Base-by-base conservation (phyloP, 2,888 invertebrate species). In the Metalampra italica region DNA sequence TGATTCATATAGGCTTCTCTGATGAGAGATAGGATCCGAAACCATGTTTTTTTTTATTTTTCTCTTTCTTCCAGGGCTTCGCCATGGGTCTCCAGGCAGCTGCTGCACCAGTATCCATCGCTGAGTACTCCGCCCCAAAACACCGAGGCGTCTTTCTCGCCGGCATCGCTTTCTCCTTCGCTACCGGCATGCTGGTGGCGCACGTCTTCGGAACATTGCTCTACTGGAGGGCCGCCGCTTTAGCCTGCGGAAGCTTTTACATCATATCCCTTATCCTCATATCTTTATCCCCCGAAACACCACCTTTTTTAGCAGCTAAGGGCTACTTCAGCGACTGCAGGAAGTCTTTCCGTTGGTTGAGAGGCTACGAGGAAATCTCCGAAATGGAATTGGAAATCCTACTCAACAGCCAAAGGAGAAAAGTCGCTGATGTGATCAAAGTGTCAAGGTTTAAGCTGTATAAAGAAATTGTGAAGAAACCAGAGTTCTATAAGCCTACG, bases 121-220 rank as follows among this genome's bases (percentile, higher is more conserved):
- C 86, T 0, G 89, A 89, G 47, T 88, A 87, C 62, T 86, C 87
- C 1, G 85, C 91, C 0, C 93, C 92, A 0, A 90, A 87, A 52
- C 83, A 92, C 49, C 87, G 94, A 8, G 93, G 94, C 0, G 86
- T 91, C 7, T 88, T 93, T 46, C 87, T 93, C 1, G 91, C 93
- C 3, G 90, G 91, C 12, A 91, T 93, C 4, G 91, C 92, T 0
- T 87, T 93, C 45, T 91, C 92, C 0, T 91, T 93, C 50, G 91
- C 93, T 0, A 64, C 90, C 0, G 94, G 94, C 4, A 92, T 94
- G 67, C 81, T 93, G 7, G 56, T 92, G 0, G 91, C 92, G 2
- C 94, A 94, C 60, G 65, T 90, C 37, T 81, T 94, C 46, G 94
- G 94, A 0, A 91, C 91, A 13, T 75, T 91, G 51, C 68, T 92